Percentiles rank a stretch among this genome's conserved stretches.
These are phyloP conservation scores for Actinemys pallida DNA, from an alignment of 2,113 vertebrate species.

Conservation along the genomic window DNA sequence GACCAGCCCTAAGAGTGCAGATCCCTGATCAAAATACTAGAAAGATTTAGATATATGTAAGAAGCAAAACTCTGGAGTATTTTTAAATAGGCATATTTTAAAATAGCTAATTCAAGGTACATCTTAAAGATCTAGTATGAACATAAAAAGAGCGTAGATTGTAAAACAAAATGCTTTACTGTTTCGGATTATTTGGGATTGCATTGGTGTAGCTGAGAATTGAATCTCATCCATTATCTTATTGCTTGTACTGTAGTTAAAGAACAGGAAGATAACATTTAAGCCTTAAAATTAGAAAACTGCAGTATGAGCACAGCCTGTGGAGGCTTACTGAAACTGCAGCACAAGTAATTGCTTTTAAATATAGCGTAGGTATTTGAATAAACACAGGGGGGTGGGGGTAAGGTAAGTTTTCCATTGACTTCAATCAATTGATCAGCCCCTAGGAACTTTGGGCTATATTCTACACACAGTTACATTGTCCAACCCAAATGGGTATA, in stretches of 20 bases:
- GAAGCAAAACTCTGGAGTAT: background rate
- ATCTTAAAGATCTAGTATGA: background rate
- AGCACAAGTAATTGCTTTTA: background rate
- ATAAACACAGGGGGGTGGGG: background rate
- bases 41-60: background rate
- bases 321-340: slow-evolving; percentile 6
- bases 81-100: background rate
- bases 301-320: slow-evolving; percentile 13
- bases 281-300: background rate
- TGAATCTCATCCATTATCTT: background rate
- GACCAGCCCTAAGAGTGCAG: background rate
- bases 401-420: background rate
- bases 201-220: too few relatives aligned
- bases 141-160: background rate
- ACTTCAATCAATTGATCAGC: background rate
- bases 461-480: background rate
- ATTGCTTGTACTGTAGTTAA: background rate
- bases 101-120: background rate
- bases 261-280: background rate
- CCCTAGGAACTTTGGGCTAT: background rate
- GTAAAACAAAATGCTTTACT: background rate
- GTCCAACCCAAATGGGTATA: background rate
- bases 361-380: background rate
- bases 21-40: background rate
- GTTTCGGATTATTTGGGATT: background rate